Base-by-base conservation (phyloP, 1,140 invertebrate genomes). In the Acromyrmex heyeri region DNA sequence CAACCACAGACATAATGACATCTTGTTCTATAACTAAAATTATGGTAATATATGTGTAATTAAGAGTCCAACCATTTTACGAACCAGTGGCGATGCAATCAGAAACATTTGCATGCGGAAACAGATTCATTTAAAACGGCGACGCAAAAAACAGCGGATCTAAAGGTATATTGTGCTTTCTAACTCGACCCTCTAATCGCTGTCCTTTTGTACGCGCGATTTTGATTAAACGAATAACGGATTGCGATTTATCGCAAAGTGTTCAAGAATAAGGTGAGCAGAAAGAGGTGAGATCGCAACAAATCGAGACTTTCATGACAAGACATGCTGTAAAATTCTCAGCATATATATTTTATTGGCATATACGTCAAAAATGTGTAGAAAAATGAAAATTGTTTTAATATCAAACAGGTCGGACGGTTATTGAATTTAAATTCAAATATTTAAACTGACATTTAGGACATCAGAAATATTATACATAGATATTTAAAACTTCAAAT, bases 181-280 rank as follows among this genome's bases (percentile, higher is more conserved):
- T 61, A 83, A 61, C 55, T 48, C 64, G 69, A 86, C 64, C 59
- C 38, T 14, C 75, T 85, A 89, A 89, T 89, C 88, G 34, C 2
- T 59, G 53, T 86, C 50, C 69, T 75, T 86, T 86, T 48, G 4
- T 85, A 27, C 21, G 27, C 21, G 27, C 73, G 72, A 87, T 24
- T 79, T 75, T 64, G 87, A 81, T 86, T 81, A 81, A 76, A 86
- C 24, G 62, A 76, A 81, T 69, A 65, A 86, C 48, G 50, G 67
- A 70, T 85, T 85, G 53, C 82, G 82, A 75, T 64, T 53, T 16
- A 72, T 70, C 64, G 67, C 65, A 69, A 62, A 86, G 62, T 14
- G 14, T 16, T 61, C 44, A 24, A 64, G 48, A 55, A 75, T 16
- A 27, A 38, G 34, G 69, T n/a, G 24, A 53, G n/a, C 8, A 48